Evolutionary conservation across 2,797 vertebrate genomes (phyloP).

Genomic region (Coracias cyanogaster): DNA sequence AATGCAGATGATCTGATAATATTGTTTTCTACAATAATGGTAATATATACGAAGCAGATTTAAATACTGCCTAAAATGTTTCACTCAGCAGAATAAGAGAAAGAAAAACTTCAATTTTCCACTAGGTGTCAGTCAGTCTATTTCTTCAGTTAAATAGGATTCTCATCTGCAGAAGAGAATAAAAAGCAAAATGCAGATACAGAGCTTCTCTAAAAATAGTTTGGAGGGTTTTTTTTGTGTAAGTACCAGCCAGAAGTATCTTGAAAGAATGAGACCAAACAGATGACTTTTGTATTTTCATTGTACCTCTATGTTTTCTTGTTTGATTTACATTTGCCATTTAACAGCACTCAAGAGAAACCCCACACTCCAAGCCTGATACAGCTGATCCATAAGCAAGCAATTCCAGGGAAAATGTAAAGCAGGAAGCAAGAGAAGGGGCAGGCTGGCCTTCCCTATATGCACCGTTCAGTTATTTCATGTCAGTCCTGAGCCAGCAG

Average conservation of each 20-base stretch:
- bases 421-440: not conserved
- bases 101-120: not conserved
- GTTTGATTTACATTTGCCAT: not conserved
- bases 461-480: not conserved
- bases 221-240: not conserved
- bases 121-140: conserved; percentile 62
- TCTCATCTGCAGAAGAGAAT: not conserved
- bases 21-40: not conserved
- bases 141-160: not conserved
- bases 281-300: not conserved
- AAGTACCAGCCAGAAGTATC: not conserved
- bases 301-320: not conserved
- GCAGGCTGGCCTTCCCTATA: not conserved
- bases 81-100: not conserved
- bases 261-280: not conserved
- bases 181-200: not conserved
- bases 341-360: not conserved
- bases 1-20: not conserved
- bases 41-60: not conserved
- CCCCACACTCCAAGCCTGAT: not conserved
- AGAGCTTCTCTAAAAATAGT: not conserved
- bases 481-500: not conserved
- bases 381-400: not conserved
- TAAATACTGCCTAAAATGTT: not conserved
- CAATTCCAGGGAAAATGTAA: rapidly evolving